These are phyloP conservation scores for Sycophila sp. DNA, from an alignment of 1,140 invertebrate genomes.

Conservation along the genomic window DNA sequence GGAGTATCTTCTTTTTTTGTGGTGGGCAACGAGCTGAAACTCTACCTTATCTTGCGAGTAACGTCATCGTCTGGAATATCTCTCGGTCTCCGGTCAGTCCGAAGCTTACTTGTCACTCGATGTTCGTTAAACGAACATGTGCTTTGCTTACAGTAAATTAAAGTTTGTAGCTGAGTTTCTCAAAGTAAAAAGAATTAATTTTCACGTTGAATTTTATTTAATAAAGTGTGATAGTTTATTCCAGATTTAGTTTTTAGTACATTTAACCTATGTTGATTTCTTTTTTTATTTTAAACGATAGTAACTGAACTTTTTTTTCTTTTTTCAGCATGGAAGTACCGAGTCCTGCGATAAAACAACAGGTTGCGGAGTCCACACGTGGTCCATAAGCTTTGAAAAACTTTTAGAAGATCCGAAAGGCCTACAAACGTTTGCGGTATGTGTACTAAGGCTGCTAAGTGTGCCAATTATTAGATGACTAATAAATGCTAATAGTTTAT, in stretches of 20 bases:
- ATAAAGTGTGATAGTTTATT: background rate
- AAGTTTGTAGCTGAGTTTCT: conserved; percentile 1
- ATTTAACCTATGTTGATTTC: conserved; percentile 1
- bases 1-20: background rate
- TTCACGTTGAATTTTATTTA: background rate
- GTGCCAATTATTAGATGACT: background rate
- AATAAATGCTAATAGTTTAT: background rate
- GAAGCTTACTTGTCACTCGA: conserved; percentile 5
- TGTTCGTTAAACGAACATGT: conserved; percentile 22
- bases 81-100: background rate
- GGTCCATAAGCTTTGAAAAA: conserved; percentile 91
- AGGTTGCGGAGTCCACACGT: conserved; percentile 70
- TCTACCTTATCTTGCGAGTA: conserved; percentile 32
- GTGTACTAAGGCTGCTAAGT: conserved; percentile 45
- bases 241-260: background rate
- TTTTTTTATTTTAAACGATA: background rate
- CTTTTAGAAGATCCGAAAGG: conserved; percentile 87
- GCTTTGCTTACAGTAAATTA: background rate
- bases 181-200: background rate
- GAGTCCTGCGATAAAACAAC: conserved; percentile 59
- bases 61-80: conserved; percentile 29
- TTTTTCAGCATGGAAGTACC: conserved; percentile 62
- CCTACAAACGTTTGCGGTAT: conserved; percentile 89
- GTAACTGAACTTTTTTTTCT: conserved; percentile 24
- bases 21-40: background rate